Evolutionary conservation across 1,140 invertebrate genomes (phyloP), one percentile per base, ranked within the genome.

Genomic region (Eriocheir sinensis): DNA sequence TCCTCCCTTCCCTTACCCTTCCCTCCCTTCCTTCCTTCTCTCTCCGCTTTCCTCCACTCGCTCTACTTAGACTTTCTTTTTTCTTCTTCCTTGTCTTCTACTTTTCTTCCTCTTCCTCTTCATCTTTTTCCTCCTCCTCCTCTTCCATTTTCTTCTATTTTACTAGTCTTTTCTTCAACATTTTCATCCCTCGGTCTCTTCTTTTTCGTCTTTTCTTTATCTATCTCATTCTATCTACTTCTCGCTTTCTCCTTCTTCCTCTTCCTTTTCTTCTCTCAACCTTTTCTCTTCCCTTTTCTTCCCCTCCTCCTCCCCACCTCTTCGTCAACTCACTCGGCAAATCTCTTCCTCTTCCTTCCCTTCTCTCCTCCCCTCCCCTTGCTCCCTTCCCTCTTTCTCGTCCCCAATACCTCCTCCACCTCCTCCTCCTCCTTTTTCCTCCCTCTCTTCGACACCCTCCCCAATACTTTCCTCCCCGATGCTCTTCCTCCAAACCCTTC

Each of bases 11-110:
- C 60, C 30, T 48, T 48, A 32, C 3, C 90, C 72, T 32, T 91
- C 41, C 72, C 30, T 44, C 44, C 30, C 38, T 79, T 81, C 79
- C 80, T 44, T 92, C 48, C 53, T 48, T 41, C 88, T 90, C 88
- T 41, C 40, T 2, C 36, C n/a, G 8, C 41, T 30, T 15, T 3
- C 21, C 40, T 48, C 89, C 32, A 27, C 6, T 27, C 40, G 2
- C 21, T n/a, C 4, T 4, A 6, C 60, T 72, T n/a, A 72, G n/a
- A 72, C 12, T 1, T 72, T 72, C 60, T 72, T 1, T n/a, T 8
- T 21, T 72, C 27, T n/a, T 72, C 8, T 72, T 27, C 21, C 32
- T 86, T 17, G 32, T 30, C 36, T 40, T 40, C 1, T 36, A 32
- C 85, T 8, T 21, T 36, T 44, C 32, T 40, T n/a, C 85, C 85